Evolutionary conservation across 2,888 invertebrate genomes (phyloP), one percentile per base, ranked within the genome.

Genomic region (Biston stratarius): DNA sequence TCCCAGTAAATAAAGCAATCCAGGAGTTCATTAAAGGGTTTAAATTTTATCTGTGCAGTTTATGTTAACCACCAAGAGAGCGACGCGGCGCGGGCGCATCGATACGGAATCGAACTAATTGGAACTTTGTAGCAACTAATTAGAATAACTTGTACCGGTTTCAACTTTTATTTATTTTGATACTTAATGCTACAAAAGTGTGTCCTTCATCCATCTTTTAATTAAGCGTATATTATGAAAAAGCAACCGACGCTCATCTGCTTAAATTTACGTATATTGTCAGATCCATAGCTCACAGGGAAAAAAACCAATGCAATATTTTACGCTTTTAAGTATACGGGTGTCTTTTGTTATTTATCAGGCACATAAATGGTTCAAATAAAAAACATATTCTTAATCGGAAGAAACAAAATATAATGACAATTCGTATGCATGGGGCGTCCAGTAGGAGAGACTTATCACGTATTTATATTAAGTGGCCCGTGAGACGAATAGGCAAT

Each of bases 31-130:
- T 90, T 90, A 91, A 89, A 85, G 82, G 82, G 83, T 80, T 90
- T 89, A 88, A 91, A 89, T 87, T 87, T 90, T 90, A 90, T 90
- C 90, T 85, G 85, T 80, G 83, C 85, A 84, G 85, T 88, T 89
- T 89, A 89, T 89, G 87, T 84, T 86, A 86, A 85, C 86, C 88
- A 86, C 86, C 85, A 80, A 74, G 71, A 78, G 71, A 65, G 77
- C 72, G 74, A 76, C 59, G 76, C 74, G 72, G 76, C 74, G 72
- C 80, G 62, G 75, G 75, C 81, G 77, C 84, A 82, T 83, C 83
- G 86, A 87, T 89, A 80, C 84, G 78, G 79, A 83, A 84, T 84
- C 83, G 82, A 84, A 87, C 90, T 91, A 90, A 91, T 91, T 90
- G 89, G 88, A 81, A 83, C 81, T 85, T 81, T 78, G 88, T 87